Evolutionary conservation across 2,113 vertebrate species (phyloP).

Genomic region (Halcyon senegalensis): DNA sequence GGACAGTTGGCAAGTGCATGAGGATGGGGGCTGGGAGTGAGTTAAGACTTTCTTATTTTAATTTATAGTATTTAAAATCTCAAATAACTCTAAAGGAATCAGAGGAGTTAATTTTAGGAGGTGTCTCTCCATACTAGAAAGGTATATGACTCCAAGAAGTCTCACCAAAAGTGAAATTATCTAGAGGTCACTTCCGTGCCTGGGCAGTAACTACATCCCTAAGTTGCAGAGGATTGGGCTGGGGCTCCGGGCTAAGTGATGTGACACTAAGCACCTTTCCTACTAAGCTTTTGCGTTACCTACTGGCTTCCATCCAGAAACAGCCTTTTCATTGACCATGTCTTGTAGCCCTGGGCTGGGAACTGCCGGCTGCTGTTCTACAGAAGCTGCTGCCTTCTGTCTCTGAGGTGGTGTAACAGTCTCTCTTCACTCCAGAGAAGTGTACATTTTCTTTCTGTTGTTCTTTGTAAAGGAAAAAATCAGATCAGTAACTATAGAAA

Average conservation of each 20-base stretch:
- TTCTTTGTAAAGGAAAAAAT: background rate
- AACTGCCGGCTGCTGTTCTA: background rate
- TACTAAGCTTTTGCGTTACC: background rate
- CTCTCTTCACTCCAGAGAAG: background rate
- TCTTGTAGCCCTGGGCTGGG: background rate
- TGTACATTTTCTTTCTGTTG: background rate
- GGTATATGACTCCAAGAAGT: background rate
- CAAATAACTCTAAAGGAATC: background rate
- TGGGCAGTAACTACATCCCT: rapidly evolving
- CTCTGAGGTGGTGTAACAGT: background rate
- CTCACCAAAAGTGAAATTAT: background rate
- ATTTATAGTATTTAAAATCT: background rate
- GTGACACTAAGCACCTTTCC: background rate
- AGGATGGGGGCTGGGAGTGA: background rate
- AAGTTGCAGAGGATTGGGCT: background rate
- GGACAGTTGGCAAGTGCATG: background rate
- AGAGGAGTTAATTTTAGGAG: background rate
- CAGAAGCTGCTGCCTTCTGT: background rate
- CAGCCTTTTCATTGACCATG: rapidly evolving
- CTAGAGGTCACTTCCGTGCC: background rate
- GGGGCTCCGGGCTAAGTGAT: background rate
- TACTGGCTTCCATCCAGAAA: background rate
- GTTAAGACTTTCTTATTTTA: background rate
- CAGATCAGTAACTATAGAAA: background rate
- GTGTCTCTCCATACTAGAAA: background rate